phyloP scores from a whole-genome alignment of 2,113 vertebrate species.

The Clarias batrachus region DNA sequence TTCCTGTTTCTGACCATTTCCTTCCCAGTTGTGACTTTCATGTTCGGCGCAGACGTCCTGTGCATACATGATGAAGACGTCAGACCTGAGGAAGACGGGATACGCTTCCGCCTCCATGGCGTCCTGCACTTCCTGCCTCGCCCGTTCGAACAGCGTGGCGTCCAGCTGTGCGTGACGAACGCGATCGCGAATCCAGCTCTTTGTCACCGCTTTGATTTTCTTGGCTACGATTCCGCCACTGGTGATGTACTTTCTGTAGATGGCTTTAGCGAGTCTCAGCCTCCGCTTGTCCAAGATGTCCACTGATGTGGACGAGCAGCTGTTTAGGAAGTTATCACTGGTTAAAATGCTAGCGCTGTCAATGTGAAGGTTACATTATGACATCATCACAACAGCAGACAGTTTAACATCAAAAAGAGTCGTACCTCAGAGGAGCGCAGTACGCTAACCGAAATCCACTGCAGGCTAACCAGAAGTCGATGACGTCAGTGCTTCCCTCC shows the following conservation, averaged over 20 bases:
- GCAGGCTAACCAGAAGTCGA: constrained; percentile 99
- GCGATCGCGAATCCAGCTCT: constrained; percentile 91
- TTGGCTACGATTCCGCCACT: constrained; percentile 80
- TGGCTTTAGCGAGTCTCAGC: constrained; percentile 90
- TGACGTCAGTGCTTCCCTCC: constrained; percentile 86
- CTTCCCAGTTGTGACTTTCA: neutral
- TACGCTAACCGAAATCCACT: constrained; percentile 79
- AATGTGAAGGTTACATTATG: neutral
- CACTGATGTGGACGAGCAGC: constrained; percentile 37
- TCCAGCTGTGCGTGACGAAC: constrained; percentile 85
- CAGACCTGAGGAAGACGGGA: constrained; percentile 94
- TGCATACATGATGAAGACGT: constrained; percentile 91
- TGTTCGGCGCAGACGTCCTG: constrained; percentile 26
- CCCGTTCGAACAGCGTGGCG: constrained; percentile 92
- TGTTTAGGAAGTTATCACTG: neutral
- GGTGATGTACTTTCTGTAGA: constrained; percentile 93
- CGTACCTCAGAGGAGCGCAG: constrained; percentile 6
- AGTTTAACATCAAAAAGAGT: neutral
- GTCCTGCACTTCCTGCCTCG: constrained; percentile 90
- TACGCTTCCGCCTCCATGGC: constrained; percentile 94
- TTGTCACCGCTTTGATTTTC: constrained; percentile 89
- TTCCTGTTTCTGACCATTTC: neutral
- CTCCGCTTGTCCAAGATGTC: constrained; percentile 79
- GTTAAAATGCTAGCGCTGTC: neutral
- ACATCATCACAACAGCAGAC: neutral